Base-by-base conservation (phyloP, 2,888 invertebrate species). In the Laspeyria flexula region DNA sequence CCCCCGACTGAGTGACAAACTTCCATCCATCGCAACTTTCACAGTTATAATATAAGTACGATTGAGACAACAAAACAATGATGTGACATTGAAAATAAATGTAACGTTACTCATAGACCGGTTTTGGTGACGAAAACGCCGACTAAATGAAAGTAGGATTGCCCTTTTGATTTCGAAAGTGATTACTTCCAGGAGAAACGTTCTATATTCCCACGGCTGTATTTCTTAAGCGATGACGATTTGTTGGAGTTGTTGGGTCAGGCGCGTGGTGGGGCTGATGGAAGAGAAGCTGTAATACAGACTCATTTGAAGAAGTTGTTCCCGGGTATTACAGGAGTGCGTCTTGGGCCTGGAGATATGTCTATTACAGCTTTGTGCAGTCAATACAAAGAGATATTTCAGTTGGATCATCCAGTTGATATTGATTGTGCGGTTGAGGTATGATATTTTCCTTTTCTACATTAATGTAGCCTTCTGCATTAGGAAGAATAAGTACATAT, bases 221-320 rank as follows among this genome's bases (percentile, higher is more conserved):
- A 99, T 81, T 99, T 99, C 83, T 93, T 99, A 59, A 99, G 99
- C 53, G 99, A 99, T 79, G 99, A 99, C 77, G 99, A 99, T 86
- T 93, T 99, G 45, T 89, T 99, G 49, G 99, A 99, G 92, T 95
- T 99, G 55, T 94, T 99, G 9, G 99, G 99, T 0, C 98, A 99
- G 88, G 96, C 97, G 0, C 95, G 97, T 0, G 97, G 97, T 70
- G 92, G 91, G 5, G 86, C 91, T 10, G 88, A 86, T 12, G 91
- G 91, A 0, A 77, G 88, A 10, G 96, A 97, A 54, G 94, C 94
- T 39, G 96, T 99, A 1, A 97, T 99, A 82, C 98, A 99, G 84
- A 94, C 96, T 0, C 99, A 99, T 83, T 94, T 99, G 63, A 98
- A 98, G 84, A 99, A 99, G 86, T 92, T 99, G 12, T 99, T 99